These are phyloP conservation scores for Hemiprocne comata DNA, from an alignment of 2,113 vertebrate genomes.

Conservation along the genomic window DNA sequence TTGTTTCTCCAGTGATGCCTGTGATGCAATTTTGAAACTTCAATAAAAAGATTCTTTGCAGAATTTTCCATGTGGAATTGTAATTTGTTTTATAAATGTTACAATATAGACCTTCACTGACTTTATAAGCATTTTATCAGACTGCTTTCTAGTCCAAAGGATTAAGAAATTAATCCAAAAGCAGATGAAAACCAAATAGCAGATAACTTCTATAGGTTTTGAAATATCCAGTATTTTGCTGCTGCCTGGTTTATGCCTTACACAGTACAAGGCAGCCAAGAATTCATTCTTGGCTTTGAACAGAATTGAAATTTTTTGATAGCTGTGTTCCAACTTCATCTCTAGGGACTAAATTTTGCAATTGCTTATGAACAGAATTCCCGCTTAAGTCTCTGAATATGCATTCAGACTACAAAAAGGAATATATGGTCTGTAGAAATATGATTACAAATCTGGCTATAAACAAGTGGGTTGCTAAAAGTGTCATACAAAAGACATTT, in stretches of 20 bases:
- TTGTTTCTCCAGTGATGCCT: background rate
- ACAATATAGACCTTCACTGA: background rate
- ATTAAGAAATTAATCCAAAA: background rate
- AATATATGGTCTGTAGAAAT: background rate
- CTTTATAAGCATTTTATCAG: background rate
- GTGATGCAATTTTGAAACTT: background rate
- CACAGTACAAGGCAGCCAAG: background rate
- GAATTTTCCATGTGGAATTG: background rate
- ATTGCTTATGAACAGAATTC: background rate
- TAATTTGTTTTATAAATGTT: background rate
- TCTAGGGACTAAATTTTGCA: background rate
- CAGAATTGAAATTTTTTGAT: background rate
- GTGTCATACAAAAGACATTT: background rate
- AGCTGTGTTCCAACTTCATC: background rate
- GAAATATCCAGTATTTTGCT: background rate
- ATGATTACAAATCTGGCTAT: background rate
- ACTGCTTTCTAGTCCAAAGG: background rate
- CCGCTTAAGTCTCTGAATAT: background rate
- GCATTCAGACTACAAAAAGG: background rate
- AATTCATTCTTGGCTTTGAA: background rate
- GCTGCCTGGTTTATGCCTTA: background rate
- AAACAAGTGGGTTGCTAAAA: background rate
- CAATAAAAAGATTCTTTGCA: background rate
- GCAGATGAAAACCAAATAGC: background rate
- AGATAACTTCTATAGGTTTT: background rate